Base-by-base conservation (phyloP, 2,888 invertebrate species). In the Phyto melanocephala region DNA sequence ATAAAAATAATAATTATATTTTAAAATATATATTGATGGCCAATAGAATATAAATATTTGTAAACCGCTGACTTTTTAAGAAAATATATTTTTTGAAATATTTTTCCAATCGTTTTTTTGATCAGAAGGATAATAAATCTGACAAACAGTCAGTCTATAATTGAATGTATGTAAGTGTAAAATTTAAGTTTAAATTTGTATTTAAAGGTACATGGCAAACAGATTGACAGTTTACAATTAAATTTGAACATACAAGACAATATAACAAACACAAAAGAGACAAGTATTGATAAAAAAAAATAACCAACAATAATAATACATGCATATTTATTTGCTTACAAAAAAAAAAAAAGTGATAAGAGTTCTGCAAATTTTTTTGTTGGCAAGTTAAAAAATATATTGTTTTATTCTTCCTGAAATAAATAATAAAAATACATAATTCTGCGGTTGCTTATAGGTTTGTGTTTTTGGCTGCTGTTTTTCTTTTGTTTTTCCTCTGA, bases 351-450 rank as follows among this genome's bases (percentile, higher is more conserved):
- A 17, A 35, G 33, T 40, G 40, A 52, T 50, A 70, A 52, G 6
- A 28, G 20, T 17, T 33, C 33, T 13, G 8, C 33, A 22, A 24
- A 20, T 6, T 58, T 54, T 54, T 56, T 10, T 17, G 1, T 17
- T 56, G 3, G 1, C 15, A 40, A 40, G 22, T 40, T 65, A 47
- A 15, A 17, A 28, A 11, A 35, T 33, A 33, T n/a, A 22, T 50
- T 20, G 20, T 37, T 22, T 35, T 56, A 37, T 42, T 60, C 11
- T 24, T 40, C 3, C 22, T n/a, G 28, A 42, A 54, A 35, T 37
- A 45, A 71, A 47, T 54, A 47, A 62, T 28, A 60, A 42, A 60
- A 42, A 63, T 70, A 63, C 52, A 68, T 70, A 63, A 70, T 56
- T 68, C 37, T 71, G 70, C 2, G 78, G 63, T 47, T 13, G 78